These are phyloP conservation scores for Dusona sp. DNA, from an alignment of 2,888 invertebrate genomes.

Conservation along the genomic window DNA sequence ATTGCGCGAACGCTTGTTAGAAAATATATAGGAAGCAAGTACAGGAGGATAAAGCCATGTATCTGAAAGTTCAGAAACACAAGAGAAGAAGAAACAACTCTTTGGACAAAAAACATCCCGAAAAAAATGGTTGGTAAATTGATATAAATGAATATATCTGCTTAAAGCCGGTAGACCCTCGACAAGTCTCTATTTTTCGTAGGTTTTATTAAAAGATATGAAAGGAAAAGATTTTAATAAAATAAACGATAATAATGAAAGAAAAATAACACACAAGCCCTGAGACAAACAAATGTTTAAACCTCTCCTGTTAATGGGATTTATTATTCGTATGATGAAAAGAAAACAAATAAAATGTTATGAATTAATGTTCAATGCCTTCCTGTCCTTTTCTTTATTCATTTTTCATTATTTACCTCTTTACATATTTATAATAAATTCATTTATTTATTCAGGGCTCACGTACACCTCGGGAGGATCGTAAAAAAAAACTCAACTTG, in stretches of 20 bases:
- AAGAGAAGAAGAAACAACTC: conserved; percentile 9
- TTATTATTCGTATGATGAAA: conserved; percentile 67
- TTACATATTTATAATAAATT: not conserved
- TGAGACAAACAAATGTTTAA: conserved; percentile 54
- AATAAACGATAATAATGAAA: conserved; percentile 32
- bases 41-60: not conserved
- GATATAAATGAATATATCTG: conserved; percentile 29
- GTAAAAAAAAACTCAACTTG: no score
- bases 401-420: not conserved
- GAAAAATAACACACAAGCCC: conserved; percentile 34
- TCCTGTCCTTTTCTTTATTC: not conserved
- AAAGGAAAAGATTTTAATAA: conserved; percentile 33
- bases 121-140: conserved; percentile 13
- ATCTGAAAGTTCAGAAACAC: conserved; percentile 9
- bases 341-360: conserved; percentile 83
- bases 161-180: conserved; percentile 61
- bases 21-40: conserved; percentile 35
- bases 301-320: conserved; percentile 48
- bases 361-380: conserved; percentile 77
- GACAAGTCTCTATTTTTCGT: conserved; percentile 68
- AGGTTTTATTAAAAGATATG: conserved; percentile 62
- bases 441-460: no score
- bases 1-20: conserved; percentile 51
- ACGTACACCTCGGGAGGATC: no score
- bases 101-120: conserved; percentile 34